Conservation (phyloP, 2,797 vertebrate species). For the Rousettus madagascariensis region DNA sequence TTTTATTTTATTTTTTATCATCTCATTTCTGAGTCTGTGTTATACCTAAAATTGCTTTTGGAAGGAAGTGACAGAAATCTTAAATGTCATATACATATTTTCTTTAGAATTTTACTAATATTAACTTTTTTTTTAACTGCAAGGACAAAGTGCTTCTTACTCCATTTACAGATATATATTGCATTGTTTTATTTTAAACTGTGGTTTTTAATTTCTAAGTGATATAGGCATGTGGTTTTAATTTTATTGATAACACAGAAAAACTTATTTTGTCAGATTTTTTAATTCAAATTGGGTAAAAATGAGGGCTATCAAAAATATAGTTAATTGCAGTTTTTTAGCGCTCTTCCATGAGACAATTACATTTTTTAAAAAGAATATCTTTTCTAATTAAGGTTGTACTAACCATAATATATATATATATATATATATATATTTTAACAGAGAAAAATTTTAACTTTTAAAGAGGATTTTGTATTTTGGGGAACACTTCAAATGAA, state of each 20-base stretch:
- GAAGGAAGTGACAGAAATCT: constrained; percentile 1
- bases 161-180: background rate
- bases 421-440: background rate
- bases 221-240: background rate
- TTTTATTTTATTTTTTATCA: background rate
- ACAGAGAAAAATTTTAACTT: background rate
- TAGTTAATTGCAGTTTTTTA: background rate
- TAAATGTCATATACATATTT: background rate
- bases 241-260: background rate
- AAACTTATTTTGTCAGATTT: background rate
- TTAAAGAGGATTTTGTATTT: background rate
- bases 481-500: background rate
- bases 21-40: background rate
- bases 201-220: background rate
- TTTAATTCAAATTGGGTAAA: constrained; percentile 22
- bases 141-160: background rate
- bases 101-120: constrained; percentile 5
- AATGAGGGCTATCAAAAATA: constrained; percentile 25
- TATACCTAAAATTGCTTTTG: constrained; percentile 5
- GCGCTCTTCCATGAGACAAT: background rate
- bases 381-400: background rate
- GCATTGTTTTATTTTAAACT: background rate
- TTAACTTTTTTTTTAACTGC: background rate
- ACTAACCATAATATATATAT: background rate
- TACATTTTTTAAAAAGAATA: background rate